These are phyloP conservation scores for Ennomos erosarius DNA, from an alignment of 2,888 invertebrate species.

Conservation along the genomic window DNA sequence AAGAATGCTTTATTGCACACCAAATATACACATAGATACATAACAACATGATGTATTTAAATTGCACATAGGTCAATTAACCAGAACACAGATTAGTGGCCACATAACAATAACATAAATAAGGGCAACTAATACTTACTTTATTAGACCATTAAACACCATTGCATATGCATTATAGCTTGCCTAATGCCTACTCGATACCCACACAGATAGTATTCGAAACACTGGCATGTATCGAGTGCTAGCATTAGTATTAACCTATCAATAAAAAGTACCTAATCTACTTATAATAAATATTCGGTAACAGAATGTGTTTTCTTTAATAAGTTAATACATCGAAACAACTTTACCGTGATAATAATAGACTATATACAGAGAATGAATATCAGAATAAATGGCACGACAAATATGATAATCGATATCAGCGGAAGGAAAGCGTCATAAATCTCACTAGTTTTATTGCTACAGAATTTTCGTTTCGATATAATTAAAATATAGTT, in stretches of 20 bases:
- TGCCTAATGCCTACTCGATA: constrained; percentile 4
- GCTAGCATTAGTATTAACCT: neutral
- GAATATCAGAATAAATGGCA: no score
- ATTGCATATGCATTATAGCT: neutral
- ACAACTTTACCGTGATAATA: no score
- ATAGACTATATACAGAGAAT: no score
- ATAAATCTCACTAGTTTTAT: no score
- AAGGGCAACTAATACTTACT: constrained; percentile 36
- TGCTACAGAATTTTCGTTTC: neutral
- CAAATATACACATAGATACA: no score
- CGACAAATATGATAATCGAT: no score
- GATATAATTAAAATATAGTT: neutral
- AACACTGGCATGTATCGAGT: neutral
- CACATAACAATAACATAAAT: constrained; percentile 38
- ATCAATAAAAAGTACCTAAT: neutral
- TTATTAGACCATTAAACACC: constrained; percentile 38
- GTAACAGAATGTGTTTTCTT: no score
- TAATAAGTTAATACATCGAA: no score
- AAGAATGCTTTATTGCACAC: no score
- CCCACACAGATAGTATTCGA: neutral
- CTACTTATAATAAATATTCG: no score
- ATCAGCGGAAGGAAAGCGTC: no score
- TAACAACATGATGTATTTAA: no score
- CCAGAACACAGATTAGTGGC: constrained; percentile 5
- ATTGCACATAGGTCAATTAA: constrained; percentile 24